Evolutionary conservation across 2,888 invertebrate species (phyloP), one percentile per base, ranked within the genome.

Genomic region (Drosophila birchii): DNA sequence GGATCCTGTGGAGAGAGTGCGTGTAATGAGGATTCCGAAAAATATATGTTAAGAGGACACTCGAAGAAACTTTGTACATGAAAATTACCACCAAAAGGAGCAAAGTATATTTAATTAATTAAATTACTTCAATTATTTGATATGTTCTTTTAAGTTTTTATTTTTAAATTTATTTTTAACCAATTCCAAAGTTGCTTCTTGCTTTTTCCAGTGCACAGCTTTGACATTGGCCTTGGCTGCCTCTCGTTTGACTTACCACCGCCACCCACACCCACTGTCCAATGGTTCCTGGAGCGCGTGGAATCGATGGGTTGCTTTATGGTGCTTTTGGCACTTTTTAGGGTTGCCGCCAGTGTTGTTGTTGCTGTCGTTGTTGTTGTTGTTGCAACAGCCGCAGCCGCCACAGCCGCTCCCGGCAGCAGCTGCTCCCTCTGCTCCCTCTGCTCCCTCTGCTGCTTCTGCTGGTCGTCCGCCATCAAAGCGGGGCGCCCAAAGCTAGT

Each of bases 211-310:
- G 8, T 16, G 1, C 26, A 26, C 5, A 9, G 51, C 34, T 36
- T 16, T 20, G 34, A 36, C 51, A 38, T 53, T 53, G 51, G 51
- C 51, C 51, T 53, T 53, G 51, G 32, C 26, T 26, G 26, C 26
- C 26, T 14, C 20, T 1, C 5, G 16, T 4, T 29, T 29, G 34
- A 51, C 51, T 51, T 51, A 51, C 51, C 34, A 2, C 51, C 51
- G 2, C 51, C 51, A 49, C 78, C 80, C 12, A 57, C 57, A 4
- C 78, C 80, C 12, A 57, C 57, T 43, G 58, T 7, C 90, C 90
- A 90, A 56, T 90, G 90, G 62, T 88, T 90, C 55, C 90, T 79
- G 26, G 86, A 77, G 12, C 85, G 80, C 45, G 81, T 69, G 38
- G 84, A 86, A 60, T 90, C 91, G 75, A 78, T 80, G 53, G 89